Evolutionary conservation across 2,797 vertebrate species (phyloP), one percentile per base, ranked within the genome.

Genomic region (Enteromius paludinosus): DNA sequence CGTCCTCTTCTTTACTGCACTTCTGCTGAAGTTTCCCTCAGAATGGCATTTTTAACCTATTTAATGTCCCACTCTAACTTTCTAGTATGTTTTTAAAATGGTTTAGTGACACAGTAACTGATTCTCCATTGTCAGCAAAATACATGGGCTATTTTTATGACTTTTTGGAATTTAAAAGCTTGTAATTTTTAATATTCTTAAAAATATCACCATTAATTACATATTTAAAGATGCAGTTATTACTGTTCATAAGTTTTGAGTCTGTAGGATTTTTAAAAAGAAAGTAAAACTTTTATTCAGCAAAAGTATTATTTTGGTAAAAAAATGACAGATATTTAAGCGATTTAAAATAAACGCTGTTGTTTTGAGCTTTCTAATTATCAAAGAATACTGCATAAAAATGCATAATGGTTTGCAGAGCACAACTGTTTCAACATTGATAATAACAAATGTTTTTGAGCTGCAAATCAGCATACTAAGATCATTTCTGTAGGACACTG

Each of bases 41-140:
- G 2, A 49, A 61, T 52, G 65, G 62, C 15, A 78, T 52, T 38
- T 43, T 23, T 61, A 56, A 84, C 77, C 83, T 49, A 61, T 74
- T 43, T 79, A 56, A 71, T 33, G 23, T 56, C 15, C 28, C 10
- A 18, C 59, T 33, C 12, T 15, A 59, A 43, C 56, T 65, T 30
- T 38, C 30, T 9, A 45, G 41, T 10, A 45, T 2, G 20, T 33
- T 12, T 61, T 56, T 68, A 23, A 38, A 25, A 20, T 54, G 1
- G 61, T 61, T 71, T 30, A 10, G 17, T 49, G 64, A 47, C 43
- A 49, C 28, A 49, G 43, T 25, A 15, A 1, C 74, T 59, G 52
- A 17, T 61, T 56, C 33, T 76, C 17, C 35, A 61, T 17, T 75
- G n/a, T 23, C 52, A 9, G 43, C 3, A 23, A n/a, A 68, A 68